These are phyloP conservation scores for Vultur gryphus DNA, from an alignment of 2,797 vertebrate genomes.

Conservation along the genomic window DNA sequence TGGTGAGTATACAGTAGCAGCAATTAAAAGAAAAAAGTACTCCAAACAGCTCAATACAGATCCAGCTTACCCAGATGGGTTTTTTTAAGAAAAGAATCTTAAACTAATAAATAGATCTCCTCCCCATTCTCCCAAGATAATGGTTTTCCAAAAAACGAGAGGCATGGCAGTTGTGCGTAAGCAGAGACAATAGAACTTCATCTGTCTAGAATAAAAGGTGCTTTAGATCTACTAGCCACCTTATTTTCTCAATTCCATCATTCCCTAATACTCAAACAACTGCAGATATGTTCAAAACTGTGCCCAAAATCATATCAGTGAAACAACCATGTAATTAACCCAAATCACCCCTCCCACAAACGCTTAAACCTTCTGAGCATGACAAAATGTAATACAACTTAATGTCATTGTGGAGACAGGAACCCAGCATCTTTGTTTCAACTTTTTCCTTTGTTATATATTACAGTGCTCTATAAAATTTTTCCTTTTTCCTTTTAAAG, in stretches of 20 bases:
- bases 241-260: not conserved
- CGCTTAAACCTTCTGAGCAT: not conserved
- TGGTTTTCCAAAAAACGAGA: slow-evolving; percentile 22
- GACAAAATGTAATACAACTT: not conserved
- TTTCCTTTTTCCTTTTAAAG: slow-evolving; percentile 83
- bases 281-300: slow-evolving; percentile 46
- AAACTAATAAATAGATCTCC: slow-evolving; percentile 55
- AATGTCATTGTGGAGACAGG: slow-evolving; percentile 63
- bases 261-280: not conserved
- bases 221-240: slow-evolving; percentile 40
- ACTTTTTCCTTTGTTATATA: slow-evolving; percentile 64
- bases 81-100: slow-evolving; percentile 56
- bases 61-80: slow-evolving; percentile 56
- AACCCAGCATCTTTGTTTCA: slow-evolving; percentile 66
- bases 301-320: slow-evolving; percentile 2
- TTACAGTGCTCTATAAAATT: slow-evolving; percentile 81
- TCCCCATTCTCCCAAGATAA: slow-evolving; percentile 20
- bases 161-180: slow-evolving; percentile 67
- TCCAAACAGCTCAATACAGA: slow-evolving; percentile 55
- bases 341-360: not conserved
- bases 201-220: slow-evolving; percentile 36
- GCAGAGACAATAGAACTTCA: slow-evolving; percentile 40
- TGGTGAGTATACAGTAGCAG: slow-evolving; percentile 75
- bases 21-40: slow-evolving; percentile 71
- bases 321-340: not conserved